Evolutionary conservation across 2,113 vertebrate species (phyloP), one percentile per base, ranked within the genome.

Genomic region (Pterocles gutturalis): DNA sequence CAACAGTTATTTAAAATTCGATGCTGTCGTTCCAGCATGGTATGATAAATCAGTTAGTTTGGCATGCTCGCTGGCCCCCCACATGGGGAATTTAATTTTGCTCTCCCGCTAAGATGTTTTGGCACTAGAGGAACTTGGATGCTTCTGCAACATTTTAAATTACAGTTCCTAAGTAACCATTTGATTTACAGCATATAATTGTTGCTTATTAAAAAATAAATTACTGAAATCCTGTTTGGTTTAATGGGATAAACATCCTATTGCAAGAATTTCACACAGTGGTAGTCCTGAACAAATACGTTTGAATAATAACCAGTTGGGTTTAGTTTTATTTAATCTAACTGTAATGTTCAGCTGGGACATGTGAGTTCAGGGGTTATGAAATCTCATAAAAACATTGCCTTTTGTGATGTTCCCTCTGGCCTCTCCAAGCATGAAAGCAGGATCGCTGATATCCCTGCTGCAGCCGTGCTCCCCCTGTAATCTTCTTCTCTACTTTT

Each of bases 181-280:
- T 89, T 96, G 91, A 92, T 96, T 96, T 94, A 92, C 87, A 87
- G 55, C 70, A 83, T 83, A 89, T 95, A 96, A 96, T 97, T 95
- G 78, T 83, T 92, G 95, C 83, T 91, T 93, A 89, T 97, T 93
- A 69, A 95, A 93, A 95, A 92, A 75, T 31, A 86, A 93, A 87
- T 83, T 85, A 77, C 93, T 91, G 61, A 97, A 95, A 96, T 95
- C 91, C 57, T 96, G 87, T 97, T 96, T 96, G 80, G 76, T 84
- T 96, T 93, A 95, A 94, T 89, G 64, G 81, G 33, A 87, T 96
- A 97, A 96, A 94, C 81, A 91, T 97, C 96, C 95, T 65, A 54
- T 85, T 97, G 94, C 71, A 96, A 95, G 60, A 51, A 73, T 95
- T 96, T 95, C 54, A 76, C 94, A 38, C 84, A 89, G 70, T 94